Conservation (phyloP, 2,113 vertebrate genomes). For the Mus musculus region DNA sequence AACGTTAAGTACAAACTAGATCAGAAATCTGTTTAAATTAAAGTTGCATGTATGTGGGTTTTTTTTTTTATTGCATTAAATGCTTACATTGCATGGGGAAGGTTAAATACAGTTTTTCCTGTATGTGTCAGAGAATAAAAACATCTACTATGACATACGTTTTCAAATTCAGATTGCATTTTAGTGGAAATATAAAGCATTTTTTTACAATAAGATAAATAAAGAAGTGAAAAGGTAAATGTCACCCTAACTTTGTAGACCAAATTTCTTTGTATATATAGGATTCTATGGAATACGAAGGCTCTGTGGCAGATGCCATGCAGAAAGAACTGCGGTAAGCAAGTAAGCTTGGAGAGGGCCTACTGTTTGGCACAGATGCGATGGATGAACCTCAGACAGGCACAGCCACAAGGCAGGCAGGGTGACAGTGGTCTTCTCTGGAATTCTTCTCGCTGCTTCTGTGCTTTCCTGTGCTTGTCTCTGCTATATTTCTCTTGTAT, state of each 20-base stretch:
- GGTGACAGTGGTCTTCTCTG: no score
- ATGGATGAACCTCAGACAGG: no score
- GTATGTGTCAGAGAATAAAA: background rate
- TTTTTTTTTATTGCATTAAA: background rate
- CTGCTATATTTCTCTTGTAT: no score
- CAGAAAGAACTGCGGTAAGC: no score
- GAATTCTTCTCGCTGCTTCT: no score
- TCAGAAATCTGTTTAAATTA: background rate
- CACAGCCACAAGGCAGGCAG: no score
- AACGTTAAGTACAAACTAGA: constrained; percentile 25
- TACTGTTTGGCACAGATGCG: no score
- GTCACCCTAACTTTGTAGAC: background rate
- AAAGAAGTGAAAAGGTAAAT: background rate
- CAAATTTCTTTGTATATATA: background rate
- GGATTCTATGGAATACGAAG: background rate
- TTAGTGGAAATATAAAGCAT: background rate
- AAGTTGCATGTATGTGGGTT: background rate
- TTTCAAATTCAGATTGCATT: constrained; percentile 11
- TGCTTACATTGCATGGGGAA: background rate
- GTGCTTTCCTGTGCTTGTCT: no score
- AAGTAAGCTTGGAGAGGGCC: no score
- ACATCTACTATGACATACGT: background rate
- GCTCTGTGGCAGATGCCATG: no score
- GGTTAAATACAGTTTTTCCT: background rate
- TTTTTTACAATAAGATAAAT: background rate